Evolutionary conservation across 2,888 invertebrate species (phyloP).

Genomic region (Coelogynopora nodosa): DNA sequence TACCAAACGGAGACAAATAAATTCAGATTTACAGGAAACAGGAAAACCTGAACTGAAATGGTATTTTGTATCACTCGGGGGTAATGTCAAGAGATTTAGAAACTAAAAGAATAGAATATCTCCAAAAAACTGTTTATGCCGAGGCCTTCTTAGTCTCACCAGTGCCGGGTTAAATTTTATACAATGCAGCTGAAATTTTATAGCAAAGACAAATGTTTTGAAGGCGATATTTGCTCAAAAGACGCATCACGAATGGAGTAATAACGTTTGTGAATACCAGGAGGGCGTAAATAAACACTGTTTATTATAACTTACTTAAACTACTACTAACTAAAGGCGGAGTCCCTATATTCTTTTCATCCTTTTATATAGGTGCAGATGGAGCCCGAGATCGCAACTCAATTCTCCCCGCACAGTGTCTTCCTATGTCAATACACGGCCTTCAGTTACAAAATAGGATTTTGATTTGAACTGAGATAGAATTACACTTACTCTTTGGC

Average conservation of each 20-base stretch:
- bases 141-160: too few species aligned
- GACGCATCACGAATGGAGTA: not conserved
- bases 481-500: not conserved
- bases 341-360: too few species aligned
- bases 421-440: not conserved
- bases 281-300: not conserved
- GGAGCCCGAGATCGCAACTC: too few species aligned
- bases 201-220: not conserved
- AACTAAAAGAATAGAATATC: not conserved
- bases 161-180: too few species aligned
- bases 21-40: not conserved
- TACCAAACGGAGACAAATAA: not conserved
- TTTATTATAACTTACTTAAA: not conserved
- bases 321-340: not conserved
- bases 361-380: not conserved
- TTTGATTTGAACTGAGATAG: constrained; percentile 17
- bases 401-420: too few species aligned
- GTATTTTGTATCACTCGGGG: constrained; percentile 21
- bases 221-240: not conserved
- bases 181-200: not conserved
- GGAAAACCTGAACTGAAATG: not conserved
- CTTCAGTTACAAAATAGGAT: constrained; percentile 19
- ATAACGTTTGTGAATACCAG: not conserved
- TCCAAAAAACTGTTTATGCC: too few species aligned
- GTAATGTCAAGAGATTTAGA: not conserved